phyloP scores from a whole-genome alignment of 2,113 vertebrate genomes.

The Lanius collurio region DNA sequence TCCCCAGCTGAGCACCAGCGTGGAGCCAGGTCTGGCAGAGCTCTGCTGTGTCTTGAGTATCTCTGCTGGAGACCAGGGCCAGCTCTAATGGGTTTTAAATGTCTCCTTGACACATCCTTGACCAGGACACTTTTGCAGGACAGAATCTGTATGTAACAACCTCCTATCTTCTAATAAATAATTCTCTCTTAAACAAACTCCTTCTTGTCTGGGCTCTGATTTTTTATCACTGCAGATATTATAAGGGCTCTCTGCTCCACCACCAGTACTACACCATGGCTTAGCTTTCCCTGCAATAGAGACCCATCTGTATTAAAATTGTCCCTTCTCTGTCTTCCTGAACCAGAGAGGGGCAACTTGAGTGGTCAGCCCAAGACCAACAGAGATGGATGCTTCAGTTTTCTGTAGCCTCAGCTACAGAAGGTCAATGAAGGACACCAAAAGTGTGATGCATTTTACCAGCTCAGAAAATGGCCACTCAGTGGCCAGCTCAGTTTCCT shows the following conservation, averaged over 20 bases:
- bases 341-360: not conserved
- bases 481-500: not conserved
- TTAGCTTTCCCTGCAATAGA: not conserved
- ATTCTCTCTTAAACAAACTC: not conserved
- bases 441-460: not conserved
- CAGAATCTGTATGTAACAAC: slow-evolving; percentile 48
- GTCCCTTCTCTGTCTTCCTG: not conserved
- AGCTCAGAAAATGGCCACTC: not conserved
- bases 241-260: not conserved
- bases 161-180: slow-evolving; percentile 54
- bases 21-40: slow-evolving; percentile 5
- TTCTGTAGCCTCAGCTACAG: not conserved
- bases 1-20: not conserved
- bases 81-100: not conserved
- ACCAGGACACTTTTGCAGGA: slow-evolving; percentile 48
- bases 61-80: slow-evolving; percentile 4
- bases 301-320: not conserved
- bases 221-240: not conserved
- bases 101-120: not conserved
- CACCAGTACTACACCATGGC: not conserved
- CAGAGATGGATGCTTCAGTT: not conserved
- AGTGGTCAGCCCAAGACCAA: not conserved
- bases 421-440: not conserved
- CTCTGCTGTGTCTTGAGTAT: slow-evolving; percentile 49
- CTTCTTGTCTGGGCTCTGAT: not conserved